Evolutionary conservation across 2,113 vertebrate species (phyloP).

Genomic region (Embiotoca jacksoni): DNA sequence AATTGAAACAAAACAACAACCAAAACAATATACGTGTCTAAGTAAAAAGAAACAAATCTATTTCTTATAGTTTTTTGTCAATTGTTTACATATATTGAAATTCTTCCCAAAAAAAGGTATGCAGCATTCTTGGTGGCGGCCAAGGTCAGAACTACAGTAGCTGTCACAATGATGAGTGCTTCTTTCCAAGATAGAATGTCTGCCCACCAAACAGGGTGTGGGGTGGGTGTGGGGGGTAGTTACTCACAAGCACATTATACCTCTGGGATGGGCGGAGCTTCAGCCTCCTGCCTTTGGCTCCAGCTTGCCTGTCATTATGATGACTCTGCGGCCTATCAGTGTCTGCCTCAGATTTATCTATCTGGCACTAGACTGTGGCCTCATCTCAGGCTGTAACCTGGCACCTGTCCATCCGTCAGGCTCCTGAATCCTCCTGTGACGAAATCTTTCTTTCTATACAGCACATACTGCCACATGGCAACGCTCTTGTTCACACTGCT

Average conservation of each 20-base stretch:
- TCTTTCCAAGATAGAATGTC: slow-evolving; percentile 73
- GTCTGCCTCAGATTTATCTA: slow-evolving; percentile 77
- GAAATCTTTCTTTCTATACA: slow-evolving; percentile 33
- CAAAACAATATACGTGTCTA: too few species aligned
- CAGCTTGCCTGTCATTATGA: slow-evolving; percentile 75
- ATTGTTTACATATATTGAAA: slow-evolving; percentile 19
- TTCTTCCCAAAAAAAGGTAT: slow-evolving; percentile 12
- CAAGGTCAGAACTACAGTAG: slow-evolving; percentile 78
- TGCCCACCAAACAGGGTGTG: slow-evolving; percentile 62
- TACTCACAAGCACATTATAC: slow-evolving; percentile 84
- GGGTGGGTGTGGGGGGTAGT: slow-evolving; percentile 57
- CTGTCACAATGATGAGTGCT: slow-evolving; percentile 79
- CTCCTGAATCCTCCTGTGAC: slow-evolving; percentile 49
- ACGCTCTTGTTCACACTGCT: slow-evolving; percentile 21
- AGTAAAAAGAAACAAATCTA: too few species aligned
- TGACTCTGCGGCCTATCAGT: slow-evolving; percentile 69
- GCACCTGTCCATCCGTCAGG: slow-evolving; percentile 76
- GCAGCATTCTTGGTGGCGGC: slow-evolving; percentile 40
- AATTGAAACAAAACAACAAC: too few species aligned
- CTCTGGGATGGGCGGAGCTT: slow-evolving; percentile 68
- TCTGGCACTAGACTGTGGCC: slow-evolving; percentile 61
- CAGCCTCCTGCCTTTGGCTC: slow-evolving; percentile 69
- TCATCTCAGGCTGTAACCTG: slow-evolving; percentile 56
- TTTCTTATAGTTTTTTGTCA: neutral
- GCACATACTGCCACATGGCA: slow-evolving; percentile 31